These are phyloP conservation scores for Linurgus olivaceus DNA, from an alignment of 2,797 vertebrate species.

Conservation along the genomic window DNA sequence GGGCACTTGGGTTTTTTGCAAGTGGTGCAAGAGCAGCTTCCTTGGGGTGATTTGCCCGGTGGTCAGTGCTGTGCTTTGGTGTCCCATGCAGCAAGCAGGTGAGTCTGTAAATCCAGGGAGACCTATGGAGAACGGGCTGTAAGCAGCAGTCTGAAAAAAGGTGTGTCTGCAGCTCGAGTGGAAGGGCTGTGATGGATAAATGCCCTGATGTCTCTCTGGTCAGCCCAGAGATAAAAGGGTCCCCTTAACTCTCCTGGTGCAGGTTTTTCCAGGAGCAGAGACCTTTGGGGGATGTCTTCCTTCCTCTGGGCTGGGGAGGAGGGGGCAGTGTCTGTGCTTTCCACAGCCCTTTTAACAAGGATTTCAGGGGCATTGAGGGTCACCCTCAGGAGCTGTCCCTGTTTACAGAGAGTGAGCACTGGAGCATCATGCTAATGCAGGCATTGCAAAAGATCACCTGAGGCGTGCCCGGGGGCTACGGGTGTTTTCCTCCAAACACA, in stretches of 20 bases:
- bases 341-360: background rate
- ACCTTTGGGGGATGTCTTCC: background rate
- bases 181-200: background rate
- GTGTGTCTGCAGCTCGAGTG: background rate
- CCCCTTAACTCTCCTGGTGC: background rate
- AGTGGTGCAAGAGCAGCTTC: background rate
- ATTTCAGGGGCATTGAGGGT: background rate
- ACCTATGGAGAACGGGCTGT: accelerated
- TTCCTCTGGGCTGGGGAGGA: background rate
- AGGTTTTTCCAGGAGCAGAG: background rate
- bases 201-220: background rate
- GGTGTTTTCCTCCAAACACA: background rate
- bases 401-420: background rate
- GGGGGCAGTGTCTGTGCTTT: background rate
- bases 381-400: background rate
- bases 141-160: background rate
- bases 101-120: background rate
- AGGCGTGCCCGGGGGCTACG: background rate
- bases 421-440: background rate
- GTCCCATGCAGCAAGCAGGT: accelerated
- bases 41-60: accelerated
- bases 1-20: too few species aligned
- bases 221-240: background rate
- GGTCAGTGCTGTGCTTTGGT: background rate
- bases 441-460: background rate